Evolutionary conservation across 2,797 vertebrate species (phyloP).

Genomic region (Pitangus sulphuratus): DNA sequence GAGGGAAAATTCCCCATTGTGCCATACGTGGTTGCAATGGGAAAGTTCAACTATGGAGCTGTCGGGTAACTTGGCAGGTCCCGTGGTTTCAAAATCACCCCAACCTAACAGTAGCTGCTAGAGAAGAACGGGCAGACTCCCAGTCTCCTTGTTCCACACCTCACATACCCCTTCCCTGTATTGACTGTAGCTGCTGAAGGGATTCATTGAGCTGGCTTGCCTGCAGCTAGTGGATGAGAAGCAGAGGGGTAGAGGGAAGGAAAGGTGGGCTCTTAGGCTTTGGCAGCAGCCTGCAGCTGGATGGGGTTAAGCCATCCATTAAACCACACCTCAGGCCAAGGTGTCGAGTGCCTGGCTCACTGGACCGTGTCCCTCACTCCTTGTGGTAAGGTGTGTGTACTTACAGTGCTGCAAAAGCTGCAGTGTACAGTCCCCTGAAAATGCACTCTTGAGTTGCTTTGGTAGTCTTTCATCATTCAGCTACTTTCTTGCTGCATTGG

Average conservation of each 20-base stretch:
- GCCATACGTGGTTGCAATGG: accelerated
- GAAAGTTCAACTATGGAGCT: neutral
- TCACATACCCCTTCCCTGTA: neutral
- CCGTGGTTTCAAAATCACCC: neutral
- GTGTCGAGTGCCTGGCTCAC: neutral
- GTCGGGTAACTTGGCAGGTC: neutral
- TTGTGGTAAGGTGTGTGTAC: accelerated
- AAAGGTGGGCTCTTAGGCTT: neutral
- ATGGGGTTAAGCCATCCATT: neutral
- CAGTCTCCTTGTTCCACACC: neutral
- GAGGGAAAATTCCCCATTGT: accelerated
- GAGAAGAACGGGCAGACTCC: neutral
- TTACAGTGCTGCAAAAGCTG: neutral
- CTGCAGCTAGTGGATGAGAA: neutral
- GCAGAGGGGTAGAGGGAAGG: neutral
- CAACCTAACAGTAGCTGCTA: neutral
- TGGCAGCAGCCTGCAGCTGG: neutral
- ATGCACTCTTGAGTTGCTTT: accelerated
- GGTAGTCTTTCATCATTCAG: neutral
- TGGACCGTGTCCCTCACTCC: neutral
- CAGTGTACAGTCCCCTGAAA: neutral
- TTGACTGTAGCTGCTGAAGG: neutral
- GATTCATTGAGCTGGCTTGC: neutral
- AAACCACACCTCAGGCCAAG: neutral
- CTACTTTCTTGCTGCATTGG: neutral